Percentiles rank a stretch among this genome's conserved stretches.
phyloP scores from a whole-genome alignment of 2,797 vertebrate species.

The Phyllotis vaccarum region DNA sequence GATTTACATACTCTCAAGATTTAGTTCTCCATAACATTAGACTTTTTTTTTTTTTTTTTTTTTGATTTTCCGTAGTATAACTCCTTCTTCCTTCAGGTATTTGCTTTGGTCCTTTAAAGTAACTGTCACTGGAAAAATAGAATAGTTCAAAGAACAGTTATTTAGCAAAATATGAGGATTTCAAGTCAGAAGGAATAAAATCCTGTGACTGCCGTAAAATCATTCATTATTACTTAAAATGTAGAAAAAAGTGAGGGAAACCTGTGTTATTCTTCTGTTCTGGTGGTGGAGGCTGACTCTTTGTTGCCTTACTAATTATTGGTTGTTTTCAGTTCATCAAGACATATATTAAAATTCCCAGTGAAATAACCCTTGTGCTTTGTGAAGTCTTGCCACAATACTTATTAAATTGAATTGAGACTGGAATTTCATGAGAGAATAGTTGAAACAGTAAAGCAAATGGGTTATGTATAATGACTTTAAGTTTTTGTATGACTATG shows the following conservation, averaged over 20 bases:
- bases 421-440: neutral
- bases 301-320: neutral
- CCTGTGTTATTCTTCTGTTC: neutral
- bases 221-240: slow-evolving; percentile 20
- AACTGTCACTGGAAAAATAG: neutral
- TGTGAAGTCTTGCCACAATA: neutral
- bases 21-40: neutral
- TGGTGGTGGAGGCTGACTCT: neutral
- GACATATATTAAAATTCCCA: neutral
- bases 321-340: neutral
- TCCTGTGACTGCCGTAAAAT: neutral
- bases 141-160: neutral
- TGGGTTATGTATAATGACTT: neutral
- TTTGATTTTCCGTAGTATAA: too few species aligned
- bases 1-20: neutral
- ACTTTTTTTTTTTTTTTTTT: accelerated
- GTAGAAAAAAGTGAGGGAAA: neutral
- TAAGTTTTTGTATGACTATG: neutral
- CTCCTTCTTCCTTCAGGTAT: neutral
- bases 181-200: neutral
- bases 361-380: neutral
- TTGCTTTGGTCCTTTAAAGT: neutral
- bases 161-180: neutral
- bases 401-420: neutral
- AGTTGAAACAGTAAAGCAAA: neutral